Base-by-base conservation (phyloP, 2,797 vertebrate genomes). In the Chelonia mydas region DNA sequence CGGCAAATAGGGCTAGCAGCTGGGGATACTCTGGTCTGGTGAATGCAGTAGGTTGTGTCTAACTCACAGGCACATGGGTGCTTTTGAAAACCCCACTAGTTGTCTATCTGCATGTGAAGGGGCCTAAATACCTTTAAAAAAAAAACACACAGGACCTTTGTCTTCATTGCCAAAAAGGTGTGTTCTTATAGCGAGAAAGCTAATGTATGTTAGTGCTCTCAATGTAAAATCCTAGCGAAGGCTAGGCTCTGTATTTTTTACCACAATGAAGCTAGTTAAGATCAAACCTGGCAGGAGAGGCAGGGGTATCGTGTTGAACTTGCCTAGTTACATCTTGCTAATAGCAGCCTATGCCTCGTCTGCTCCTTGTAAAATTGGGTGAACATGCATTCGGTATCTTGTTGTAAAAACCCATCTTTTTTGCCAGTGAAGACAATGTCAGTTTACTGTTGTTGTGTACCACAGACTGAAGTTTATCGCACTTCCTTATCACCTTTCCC, bases 151-250 rank as follows among this genome's bases (percentile, higher is more conserved):
- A 8, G 15, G 61, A 68, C 17, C 15, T n/a, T 37, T 37, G n/a
- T 21, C 33, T n/a, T 68, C 61, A 45, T 55, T 13, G 3, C 53
- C 19, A 21, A 1, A 1, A 1, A 23, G 45, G 31, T 13, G 53
- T 77, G 33, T 37, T 65, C 21, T 80, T 37, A 33, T 33, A 23
- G 33, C 2, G 15, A 6, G 86, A 37, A 23, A 23, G 2, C 16
- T 5, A 15, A 1, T 17, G 1, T 7, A 0, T 27, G 11, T 47
- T 61, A 3, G 27, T 50, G 23, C 0, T 1, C 13, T 8, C 0
- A 0, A 3, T 1, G 21, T 2, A 6, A 53, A 31, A 2, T 1
- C 85, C 72, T 15, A 2, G 25, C 0, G 15, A 51, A 68, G 45
- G 6, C 45, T 3, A 23, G 16, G 47, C n/a, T 27, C 81, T 0